phyloP scores from a whole-genome alignment of 2,113 vertebrate genomes.

The Passer domesticus region DNA sequence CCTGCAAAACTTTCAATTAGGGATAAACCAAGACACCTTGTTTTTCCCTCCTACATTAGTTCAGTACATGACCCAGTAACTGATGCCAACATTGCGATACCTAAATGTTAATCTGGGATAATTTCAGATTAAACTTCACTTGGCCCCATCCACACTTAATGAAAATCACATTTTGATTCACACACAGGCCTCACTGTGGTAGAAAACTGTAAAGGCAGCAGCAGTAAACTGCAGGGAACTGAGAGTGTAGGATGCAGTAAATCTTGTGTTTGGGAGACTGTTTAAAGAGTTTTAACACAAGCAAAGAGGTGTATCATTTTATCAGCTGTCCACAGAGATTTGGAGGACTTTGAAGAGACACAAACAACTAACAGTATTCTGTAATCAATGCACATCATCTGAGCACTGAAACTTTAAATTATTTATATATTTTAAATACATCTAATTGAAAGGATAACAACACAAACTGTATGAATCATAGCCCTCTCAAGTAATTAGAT shows the following conservation, averaged over 20 bases:
- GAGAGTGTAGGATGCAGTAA: background rate
- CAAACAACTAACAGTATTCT: constrained; percentile 44
- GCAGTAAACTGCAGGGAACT: background rate
- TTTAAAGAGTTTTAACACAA: background rate
- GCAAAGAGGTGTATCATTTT: constrained; percentile 15
- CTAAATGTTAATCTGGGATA: background rate
- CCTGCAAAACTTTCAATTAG: constrained; percentile 37
- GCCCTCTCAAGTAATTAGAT: constrained; percentile 31
- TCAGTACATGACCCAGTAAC: background rate
- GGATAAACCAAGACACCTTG: background rate
- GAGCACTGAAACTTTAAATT: constrained; percentile 27
- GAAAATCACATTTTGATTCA: background rate
- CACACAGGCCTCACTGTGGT: constrained; percentile 29
- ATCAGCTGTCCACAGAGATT: constrained; percentile 32
- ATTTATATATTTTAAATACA: constrained; percentile 34
- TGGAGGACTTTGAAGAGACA: constrained; percentile 29
- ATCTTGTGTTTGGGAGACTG: background rate
- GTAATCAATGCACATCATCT: constrained; percentile 48
- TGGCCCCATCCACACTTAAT: background rate
- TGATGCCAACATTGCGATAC: background rate
- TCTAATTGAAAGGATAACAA: constrained; percentile 36
- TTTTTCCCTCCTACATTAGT: background rate
- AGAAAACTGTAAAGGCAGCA: constrained; percentile 38
- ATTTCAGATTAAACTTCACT: background rate
- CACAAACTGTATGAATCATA: constrained; percentile 57